Percentiles rank a stretch among this genome's conserved stretches.
Evolutionary conservation across 2,113 vertebrate genomes (phyloP).

Genomic region (Turdus rufiventris): DNA sequence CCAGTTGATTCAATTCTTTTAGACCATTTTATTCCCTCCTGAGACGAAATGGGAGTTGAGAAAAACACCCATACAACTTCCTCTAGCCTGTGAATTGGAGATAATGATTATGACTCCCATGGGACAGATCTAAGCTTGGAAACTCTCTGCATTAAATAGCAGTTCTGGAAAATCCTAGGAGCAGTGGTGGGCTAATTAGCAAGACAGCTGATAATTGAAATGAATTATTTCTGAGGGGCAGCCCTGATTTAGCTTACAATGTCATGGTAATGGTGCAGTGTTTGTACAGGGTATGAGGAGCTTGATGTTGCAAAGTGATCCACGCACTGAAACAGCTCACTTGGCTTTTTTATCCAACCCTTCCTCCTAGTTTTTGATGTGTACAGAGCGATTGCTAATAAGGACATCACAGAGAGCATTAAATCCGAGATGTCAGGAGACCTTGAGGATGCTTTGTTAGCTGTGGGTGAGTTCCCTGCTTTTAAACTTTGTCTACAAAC

Average conservation of each 20-base stretch:
- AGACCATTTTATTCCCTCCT: neutral
- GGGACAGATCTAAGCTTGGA: neutral
- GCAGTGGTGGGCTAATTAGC: neutral
- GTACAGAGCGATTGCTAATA: conserved; percentile 83
- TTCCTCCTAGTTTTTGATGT: conserved; percentile 84
- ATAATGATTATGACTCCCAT: neutral
- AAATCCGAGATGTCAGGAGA: conserved; percentile 95
- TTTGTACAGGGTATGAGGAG: neutral
- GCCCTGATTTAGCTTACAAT: neutral
- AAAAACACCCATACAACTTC: neutral
- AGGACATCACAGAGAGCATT: conserved; percentile 92
- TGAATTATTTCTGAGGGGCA: neutral
- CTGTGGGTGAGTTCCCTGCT: conserved; percentile 81
- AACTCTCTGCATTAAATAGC: neutral
- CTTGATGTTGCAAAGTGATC: neutral
- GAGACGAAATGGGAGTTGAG: neutral
- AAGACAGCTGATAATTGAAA: neutral
- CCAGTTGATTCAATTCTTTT: neutral
- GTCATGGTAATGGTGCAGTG: neutral
- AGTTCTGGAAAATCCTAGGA: neutral
- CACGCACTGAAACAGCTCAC: neutral
- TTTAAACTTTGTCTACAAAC: neutral
- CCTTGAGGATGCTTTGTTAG: conserved; percentile 88
- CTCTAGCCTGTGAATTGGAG: neutral
- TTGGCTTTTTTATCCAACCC: neutral